Evolutionary conservation across 1,140 invertebrate species (phyloP).

Genomic region (Copidosoma floridanum): DNA sequence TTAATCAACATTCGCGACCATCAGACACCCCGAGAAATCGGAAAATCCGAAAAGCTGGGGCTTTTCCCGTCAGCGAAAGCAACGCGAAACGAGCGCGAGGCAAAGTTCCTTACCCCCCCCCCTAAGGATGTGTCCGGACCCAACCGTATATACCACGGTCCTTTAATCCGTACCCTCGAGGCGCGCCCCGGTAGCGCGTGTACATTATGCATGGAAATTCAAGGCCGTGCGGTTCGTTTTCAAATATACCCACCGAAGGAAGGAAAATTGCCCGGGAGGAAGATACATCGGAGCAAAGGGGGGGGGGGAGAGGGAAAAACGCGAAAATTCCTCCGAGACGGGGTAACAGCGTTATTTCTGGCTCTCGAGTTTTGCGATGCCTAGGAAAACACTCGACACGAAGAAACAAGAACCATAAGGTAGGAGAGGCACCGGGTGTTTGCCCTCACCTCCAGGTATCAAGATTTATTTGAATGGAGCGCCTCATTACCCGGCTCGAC

Average conservation of each 20-base stretch:
- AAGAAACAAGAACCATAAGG: constrained; percentile 6
- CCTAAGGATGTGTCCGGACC: too few relatives aligned
- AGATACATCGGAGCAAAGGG: background rate
- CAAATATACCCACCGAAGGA: constrained; percentile 25
- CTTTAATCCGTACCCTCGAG: background rate
- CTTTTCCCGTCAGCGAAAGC: background rate
- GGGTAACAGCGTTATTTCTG: too few relatives aligned
- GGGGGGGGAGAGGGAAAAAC: constrained; percentile 12
- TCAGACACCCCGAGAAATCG: too few relatives aligned
- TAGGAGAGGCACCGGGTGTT: constrained; percentile 14
- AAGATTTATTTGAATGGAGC: constrained; percentile 55
- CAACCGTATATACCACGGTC: too few relatives aligned
- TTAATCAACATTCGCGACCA: too few relatives aligned
- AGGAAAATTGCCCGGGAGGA: constrained; percentile 24
- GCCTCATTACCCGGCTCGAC: constrained; percentile 53
- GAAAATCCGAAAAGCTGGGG: too few relatives aligned
- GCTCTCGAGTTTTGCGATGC: too few relatives aligned
- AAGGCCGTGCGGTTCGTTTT: too few relatives aligned
- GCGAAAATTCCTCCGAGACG: too few relatives aligned
- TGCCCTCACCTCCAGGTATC: constrained; percentile 36
- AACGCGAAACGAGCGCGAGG: background rate
- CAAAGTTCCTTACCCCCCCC: background rate
- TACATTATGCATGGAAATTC: too few relatives aligned
- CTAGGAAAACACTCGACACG: too few relatives aligned
- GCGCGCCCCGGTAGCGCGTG: too few relatives aligned